Conservation (phyloP, 2,888 invertebrate genomes). For the Trachelus iudaicus region DNA sequence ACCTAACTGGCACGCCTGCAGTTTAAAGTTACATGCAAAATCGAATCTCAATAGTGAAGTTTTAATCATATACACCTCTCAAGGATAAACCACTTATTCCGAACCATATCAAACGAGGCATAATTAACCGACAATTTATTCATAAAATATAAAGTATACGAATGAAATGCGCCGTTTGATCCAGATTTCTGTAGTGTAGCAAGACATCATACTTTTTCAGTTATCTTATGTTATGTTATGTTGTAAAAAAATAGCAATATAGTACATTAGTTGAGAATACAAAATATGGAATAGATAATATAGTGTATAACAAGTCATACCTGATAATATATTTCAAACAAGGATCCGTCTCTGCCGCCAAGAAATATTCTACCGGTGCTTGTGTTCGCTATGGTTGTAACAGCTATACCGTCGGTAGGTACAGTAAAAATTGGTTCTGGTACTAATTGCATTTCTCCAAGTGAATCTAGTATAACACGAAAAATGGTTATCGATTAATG, state of each 20-base stretch:
- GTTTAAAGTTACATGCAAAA: too few species aligned
- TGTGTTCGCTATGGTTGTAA: slow-evolving; percentile 85
- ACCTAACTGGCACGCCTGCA: too few species aligned
- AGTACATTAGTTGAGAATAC: background rate
- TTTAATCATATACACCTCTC: too few species aligned
- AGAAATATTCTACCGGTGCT: slow-evolving; percentile 90
- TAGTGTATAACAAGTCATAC: slow-evolving; percentile 64
- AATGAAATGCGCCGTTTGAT: too few species aligned
- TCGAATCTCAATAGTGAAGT: too few species aligned
- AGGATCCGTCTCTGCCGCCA: slow-evolving; percentile 92
- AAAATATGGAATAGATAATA: background rate
- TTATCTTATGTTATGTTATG: background rate
- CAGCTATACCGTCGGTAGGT: slow-evolving; percentile 88
- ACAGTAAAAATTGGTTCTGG: slow-evolving; percentile 95
- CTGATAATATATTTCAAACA: slow-evolving; percentile 96
- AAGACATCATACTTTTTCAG: background rate
- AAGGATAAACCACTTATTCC: too few species aligned
- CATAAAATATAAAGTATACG: too few species aligned
- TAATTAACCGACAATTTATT: too few species aligned
- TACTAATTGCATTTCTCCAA: slow-evolving; percentile 87
- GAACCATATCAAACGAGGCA: too few species aligned
- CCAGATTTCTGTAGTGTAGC: too few species aligned
- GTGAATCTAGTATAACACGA: slow-evolving; percentile 57
- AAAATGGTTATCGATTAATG: background rate
- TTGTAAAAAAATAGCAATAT: background rate